Base-by-base conservation (phyloP, 2,888 invertebrate species). In the Autographa pulchrina region DNA sequence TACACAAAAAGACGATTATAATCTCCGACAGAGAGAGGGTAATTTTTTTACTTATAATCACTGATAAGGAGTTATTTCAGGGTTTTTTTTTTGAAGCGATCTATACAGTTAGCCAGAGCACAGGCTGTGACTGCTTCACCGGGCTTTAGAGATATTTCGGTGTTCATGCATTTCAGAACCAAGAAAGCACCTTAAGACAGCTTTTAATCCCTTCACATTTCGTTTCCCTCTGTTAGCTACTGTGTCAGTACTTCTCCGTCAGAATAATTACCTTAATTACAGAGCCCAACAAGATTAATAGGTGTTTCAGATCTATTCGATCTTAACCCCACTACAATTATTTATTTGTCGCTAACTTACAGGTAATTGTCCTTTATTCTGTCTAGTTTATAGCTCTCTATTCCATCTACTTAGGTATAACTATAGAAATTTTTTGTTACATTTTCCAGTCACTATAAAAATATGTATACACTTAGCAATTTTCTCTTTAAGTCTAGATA, bases 221-320 rank as follows among this genome's bases (percentile, higher is more conserved):
- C 9, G 35, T 35, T 2, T 35, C 0, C 35, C 11, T 11, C 11
- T 56, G 14, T 38, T 59, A 8, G 43, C 65, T 20, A 62, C 67
- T 70, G 64, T 73, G 64, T 54, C 56, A 20, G 59, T 60, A 41
- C 54, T 20, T 32, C 60, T 64, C 62, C 68, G 58, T 67, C 68
- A 68, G 77, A 77, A 72, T 81, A 41, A 77, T 77, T 62, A 77
- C 65, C 35, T 77, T 71, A 77, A 81, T 81, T 81, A 77, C 54
- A 35, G 43, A 31, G 56, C 73, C 77, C 58, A 52, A 58, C 32
- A 77, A 72, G 73, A 77, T 58, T 35, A 41, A 72, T 61, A 68
- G 65, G 41, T 38, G 65, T 77, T 72, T 77, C 63, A 65, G 58
- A 58, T 56, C 56, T 48, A 38, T 58, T 62, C n/a, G 11, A 38